Conservation (phyloP, 2,113 vertebrate genomes). For the Trematomus loennbergii region DNA sequence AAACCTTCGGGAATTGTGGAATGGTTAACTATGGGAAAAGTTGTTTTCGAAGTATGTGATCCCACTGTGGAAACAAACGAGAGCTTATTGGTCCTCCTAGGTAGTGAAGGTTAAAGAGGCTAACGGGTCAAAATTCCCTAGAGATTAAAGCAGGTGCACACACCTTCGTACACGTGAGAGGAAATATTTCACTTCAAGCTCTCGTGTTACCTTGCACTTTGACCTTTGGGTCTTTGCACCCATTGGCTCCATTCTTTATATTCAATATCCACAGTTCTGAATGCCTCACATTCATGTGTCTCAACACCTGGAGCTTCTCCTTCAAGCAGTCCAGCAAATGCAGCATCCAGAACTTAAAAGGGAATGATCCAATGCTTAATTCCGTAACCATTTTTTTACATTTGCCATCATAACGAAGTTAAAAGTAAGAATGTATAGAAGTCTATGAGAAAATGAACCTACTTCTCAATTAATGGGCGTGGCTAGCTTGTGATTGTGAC, state of each 20-base stretch:
- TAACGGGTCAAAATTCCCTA: conserved; percentile 37
- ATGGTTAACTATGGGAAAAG: conserved; percentile 34
- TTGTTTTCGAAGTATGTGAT: conserved; percentile 16
- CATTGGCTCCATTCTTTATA: neutral
- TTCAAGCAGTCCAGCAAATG: neutral
- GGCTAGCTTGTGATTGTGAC: too few species aligned
- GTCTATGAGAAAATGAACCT: too few species aligned
- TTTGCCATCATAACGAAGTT: too few species aligned
- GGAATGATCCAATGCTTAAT: too few species aligned
- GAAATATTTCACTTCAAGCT: conserved; percentile 6
- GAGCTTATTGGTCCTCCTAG: conserved; percentile 36
- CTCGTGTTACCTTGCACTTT: conserved; percentile 13
- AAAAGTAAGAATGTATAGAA: too few species aligned
- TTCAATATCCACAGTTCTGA: neutral
- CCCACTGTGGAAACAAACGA: conserved; percentile 19
- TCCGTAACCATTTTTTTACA: too few species aligned
- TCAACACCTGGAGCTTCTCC: neutral
- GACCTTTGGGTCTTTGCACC: conserved; percentile 28
- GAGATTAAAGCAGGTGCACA: conserved; percentile 29
- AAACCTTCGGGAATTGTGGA: conserved; percentile 23
- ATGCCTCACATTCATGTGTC: too few species aligned
- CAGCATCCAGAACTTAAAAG: neutral
- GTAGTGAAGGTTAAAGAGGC: conserved; percentile 28
- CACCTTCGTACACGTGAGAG: conserved; percentile 1
- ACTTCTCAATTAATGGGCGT: too few species aligned